These are phyloP conservation scores for Alcedo quadribrachys DNA, from an alignment of 2,797 vertebrate species.

Conservation along the genomic window DNA sequence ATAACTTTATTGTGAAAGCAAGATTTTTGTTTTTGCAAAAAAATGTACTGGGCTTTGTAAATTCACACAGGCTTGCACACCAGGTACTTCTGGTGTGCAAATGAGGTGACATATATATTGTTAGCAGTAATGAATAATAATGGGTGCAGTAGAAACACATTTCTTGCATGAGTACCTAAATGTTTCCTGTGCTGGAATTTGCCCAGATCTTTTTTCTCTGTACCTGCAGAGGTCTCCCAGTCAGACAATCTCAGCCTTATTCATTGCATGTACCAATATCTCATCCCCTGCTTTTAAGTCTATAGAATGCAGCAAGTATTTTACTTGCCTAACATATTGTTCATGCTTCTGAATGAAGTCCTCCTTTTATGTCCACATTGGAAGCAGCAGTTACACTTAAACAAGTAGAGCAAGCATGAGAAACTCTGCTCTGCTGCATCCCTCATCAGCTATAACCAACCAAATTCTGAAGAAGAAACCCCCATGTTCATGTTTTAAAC, in stretches of 20 bases:
- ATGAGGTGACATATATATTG: background rate
- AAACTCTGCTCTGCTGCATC: background rate
- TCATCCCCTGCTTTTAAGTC: background rate
- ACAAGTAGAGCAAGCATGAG: background rate
- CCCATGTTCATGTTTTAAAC: background rate
- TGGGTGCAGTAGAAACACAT: background rate
- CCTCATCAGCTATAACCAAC: background rate
- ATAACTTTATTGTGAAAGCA: conserved; percentile 12
- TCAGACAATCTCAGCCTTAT: background rate
- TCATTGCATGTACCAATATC: background rate
- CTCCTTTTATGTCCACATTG: background rate
- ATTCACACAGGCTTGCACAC: background rate
- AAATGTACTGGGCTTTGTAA: background rate
- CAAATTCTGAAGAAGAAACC: background rate
- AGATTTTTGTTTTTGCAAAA: background rate
- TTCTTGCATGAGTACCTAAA: conserved; percentile 4
- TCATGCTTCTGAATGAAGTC: background rate
- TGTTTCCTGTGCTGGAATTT: conserved; percentile 15
- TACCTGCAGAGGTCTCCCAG: background rate
- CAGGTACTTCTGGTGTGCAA: conserved; percentile 18
- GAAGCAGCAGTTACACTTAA: background rate
- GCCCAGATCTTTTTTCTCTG: background rate
- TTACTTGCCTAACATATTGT: background rate
- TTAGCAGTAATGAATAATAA: background rate
- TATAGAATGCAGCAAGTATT: background rate